These are phyloP conservation scores for Drosophila nikananu DNA, from an alignment of 1,140 invertebrate genomes.

Conservation along the genomic window DNA sequence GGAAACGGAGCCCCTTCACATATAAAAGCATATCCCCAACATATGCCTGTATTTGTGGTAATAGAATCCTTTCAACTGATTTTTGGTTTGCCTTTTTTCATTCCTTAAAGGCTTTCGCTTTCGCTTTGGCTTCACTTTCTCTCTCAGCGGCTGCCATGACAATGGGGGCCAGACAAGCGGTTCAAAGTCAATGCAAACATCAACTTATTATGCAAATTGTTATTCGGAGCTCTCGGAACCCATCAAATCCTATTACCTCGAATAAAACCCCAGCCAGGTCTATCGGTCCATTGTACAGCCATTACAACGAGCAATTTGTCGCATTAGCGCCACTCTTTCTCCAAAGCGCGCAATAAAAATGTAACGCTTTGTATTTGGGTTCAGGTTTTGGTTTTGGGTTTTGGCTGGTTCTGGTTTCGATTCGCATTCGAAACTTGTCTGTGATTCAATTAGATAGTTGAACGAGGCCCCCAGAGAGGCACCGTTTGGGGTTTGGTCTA, in stretches of 20 bases:
- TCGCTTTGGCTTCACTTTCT: neutral
- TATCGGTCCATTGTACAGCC: constrained; percentile 55
- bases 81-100: constrained; percentile 39
- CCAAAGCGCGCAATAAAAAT: constrained; percentile 25
- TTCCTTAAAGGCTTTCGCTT: constrained; percentile 26
- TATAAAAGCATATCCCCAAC: neutral
- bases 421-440: constrained; percentile 14
- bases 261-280: constrained; percentile 31
- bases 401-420: constrained; percentile 1
- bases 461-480: constrained; percentile 1
- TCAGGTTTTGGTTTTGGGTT: constrained; percentile 15
- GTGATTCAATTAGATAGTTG: constrained; percentile 43
- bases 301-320: constrained; percentile 68
- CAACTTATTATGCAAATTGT: constrained; percentile 80
- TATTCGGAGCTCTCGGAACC: constrained; percentile 60
- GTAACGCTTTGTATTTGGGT: constrained; percentile 2
- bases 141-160: constrained; percentile 52
- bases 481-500: constrained; percentile 2
- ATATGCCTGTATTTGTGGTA: constrained; percentile 25
- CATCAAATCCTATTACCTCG: constrained; percentile 73
- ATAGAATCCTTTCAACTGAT: constrained; percentile 49
- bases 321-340: constrained; percentile 45
- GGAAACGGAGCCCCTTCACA: constrained; percentile 3
- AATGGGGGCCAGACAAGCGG: constrained; percentile 30
- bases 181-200: constrained; percentile 57